These are phyloP conservation scores for Sitobion miscanthi DNA, from an alignment of 1,140 invertebrate species.

Conservation along the genomic window DNA sequence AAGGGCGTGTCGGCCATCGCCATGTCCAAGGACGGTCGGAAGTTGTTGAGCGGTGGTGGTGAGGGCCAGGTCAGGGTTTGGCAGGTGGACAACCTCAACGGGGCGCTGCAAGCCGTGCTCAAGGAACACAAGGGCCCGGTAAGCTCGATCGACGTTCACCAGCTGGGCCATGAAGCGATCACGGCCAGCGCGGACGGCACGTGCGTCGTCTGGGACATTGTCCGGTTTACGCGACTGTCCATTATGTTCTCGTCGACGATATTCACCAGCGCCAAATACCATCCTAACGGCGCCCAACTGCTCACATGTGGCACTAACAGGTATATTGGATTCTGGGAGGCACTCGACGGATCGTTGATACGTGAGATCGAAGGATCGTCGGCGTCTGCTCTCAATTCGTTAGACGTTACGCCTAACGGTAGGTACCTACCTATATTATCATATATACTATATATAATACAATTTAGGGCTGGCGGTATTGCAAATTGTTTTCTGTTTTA, in stretches of 20 bases:
- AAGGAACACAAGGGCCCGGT: conserved; percentile 90
- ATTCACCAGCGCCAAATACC: conserved; percentile 82
- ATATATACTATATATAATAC: too few relatives aligned
- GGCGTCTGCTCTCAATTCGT: conserved; percentile 77
- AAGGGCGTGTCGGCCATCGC: conserved; percentile 83
- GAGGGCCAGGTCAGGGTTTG: conserved; percentile 84
- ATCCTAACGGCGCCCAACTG: conserved; percentile 79
- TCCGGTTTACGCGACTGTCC: conserved; percentile 70
- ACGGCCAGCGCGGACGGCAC: conserved; percentile 88
- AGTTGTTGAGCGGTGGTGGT: conserved; percentile 83
- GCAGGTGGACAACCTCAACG: conserved; percentile 71
- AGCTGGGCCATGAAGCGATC: conserved; percentile 78
- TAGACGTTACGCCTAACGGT: conserved; percentile 65
- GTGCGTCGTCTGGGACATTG: conserved; percentile 89
- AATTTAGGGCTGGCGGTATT: too few relatives aligned
- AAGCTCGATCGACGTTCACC: conserved; percentile 79
- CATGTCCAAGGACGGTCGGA: conserved; percentile 73
- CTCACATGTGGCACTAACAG: conserved; percentile 87
- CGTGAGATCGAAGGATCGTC: conserved; percentile 83
- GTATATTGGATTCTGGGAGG: conserved; percentile 89
- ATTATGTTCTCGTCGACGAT: conserved; percentile 88
- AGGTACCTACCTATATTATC: neutral
- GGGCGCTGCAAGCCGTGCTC: conserved; percentile 73
- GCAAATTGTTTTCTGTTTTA: too few relatives aligned
- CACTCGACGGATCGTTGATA: conserved; percentile 76